phyloP scores from a whole-genome alignment of 2,797 vertebrate species.

The Spinus pinus region DNA sequence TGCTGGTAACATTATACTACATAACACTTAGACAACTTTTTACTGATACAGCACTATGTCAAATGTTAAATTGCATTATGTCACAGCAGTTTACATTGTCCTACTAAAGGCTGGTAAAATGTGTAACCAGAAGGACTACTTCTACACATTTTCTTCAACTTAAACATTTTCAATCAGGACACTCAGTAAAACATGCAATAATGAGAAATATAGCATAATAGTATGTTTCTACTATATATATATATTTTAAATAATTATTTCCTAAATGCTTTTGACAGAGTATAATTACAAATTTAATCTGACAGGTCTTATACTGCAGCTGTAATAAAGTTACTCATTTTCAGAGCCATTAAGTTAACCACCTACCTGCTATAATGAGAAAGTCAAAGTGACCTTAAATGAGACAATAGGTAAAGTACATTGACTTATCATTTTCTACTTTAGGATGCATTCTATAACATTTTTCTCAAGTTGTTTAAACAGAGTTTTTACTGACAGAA shows the following conservation, averaged over 20 bases:
- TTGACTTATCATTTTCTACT: background rate
- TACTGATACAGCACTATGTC: background rate
- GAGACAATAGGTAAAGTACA: background rate
- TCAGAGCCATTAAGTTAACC: slow-evolving; percentile 35
- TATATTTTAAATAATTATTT: background rate
- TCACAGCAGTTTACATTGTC: background rate
- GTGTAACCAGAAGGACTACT: background rate
- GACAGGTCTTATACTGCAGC: background rate
- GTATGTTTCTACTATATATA: background rate
- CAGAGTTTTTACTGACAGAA: background rate
- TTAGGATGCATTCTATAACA: background rate
- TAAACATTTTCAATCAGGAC: background rate
- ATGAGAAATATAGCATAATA: background rate
- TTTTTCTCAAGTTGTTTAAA: background rate
- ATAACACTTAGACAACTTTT: background rate
- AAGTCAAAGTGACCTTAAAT: slow-evolving; percentile 33
- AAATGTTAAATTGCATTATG: background rate
- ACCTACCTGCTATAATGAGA: background rate
- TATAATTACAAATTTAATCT: slow-evolving; percentile 16
- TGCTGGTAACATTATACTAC: background rate
- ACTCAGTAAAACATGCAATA: background rate
- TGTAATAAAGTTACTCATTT: slow-evolving; percentile 23
- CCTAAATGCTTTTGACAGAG: background rate
- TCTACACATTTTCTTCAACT: background rate
- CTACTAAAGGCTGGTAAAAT: background rate